Conservation (phyloP, 2,888 invertebrate species). For the Hoplodrina ambigua region DNA sequence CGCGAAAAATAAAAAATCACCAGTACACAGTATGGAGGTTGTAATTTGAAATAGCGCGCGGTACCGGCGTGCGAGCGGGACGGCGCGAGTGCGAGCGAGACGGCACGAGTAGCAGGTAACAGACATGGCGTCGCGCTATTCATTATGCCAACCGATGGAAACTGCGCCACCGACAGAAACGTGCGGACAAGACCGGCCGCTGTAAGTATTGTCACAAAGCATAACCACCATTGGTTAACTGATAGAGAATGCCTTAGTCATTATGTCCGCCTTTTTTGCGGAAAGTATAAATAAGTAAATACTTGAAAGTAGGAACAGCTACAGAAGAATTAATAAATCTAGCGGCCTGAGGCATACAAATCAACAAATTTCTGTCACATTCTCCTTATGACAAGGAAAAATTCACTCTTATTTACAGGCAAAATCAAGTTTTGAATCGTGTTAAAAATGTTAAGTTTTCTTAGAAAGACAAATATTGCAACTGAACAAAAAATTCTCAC, state of each 20-base stretch:
- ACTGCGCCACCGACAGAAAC: slow-evolving; percentile 56
- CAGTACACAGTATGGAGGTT: neutral
- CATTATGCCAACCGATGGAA: slow-evolving; percentile 75
- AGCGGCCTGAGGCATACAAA: neutral
- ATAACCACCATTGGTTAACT: too few species aligned
- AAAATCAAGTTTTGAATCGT: too few species aligned
- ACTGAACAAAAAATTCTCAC: neutral
- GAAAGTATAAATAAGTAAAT: neutral
- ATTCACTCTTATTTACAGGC: neutral
- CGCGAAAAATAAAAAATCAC: neutral
- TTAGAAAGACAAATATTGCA: neutral
- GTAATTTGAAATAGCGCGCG: slow-evolving; percentile 52
- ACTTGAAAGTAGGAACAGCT: neutral
- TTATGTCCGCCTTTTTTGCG: too few species aligned
- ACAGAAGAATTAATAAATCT: too few species aligned
- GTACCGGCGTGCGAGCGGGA: slow-evolving; percentile 52
- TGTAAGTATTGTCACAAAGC: slow-evolving; percentile 10
- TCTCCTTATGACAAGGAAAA: neutral
- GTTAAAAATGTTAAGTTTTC: neutral
- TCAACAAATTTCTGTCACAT: neutral
- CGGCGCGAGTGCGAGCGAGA: slow-evolving; percentile 49
- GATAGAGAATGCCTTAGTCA: too few species aligned
- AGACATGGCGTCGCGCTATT: slow-evolving; percentile 83
- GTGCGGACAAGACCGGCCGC: slow-evolving; percentile 21
- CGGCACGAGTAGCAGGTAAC: slow-evolving; percentile 66